Evolutionary conservation across 2,888 invertebrate genomes (phyloP).

Genomic region (Himalopsyche tibetana): DNA sequence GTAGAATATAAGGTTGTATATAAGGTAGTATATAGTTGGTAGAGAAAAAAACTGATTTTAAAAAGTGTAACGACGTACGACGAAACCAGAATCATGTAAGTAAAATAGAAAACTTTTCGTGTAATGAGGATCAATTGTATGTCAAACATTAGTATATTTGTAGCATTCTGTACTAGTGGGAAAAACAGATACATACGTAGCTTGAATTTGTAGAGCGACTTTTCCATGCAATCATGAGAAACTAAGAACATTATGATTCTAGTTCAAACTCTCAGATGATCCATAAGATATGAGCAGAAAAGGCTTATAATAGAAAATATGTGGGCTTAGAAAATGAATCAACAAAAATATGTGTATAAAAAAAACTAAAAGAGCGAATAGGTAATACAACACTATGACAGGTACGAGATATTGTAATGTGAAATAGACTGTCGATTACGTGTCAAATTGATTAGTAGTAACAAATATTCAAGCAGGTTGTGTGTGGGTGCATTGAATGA

Average conservation of each 20-base stretch:
- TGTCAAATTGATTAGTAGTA: neutral
- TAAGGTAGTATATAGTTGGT: too few species aligned
- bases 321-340: neutral
- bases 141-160: neutral
- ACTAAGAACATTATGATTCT: neutral
- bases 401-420: neutral
- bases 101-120: too few species aligned
- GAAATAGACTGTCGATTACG: neutral
- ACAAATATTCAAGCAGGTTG: neutral
- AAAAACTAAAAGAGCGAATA: too few species aligned
- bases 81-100: too few species aligned
- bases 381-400: too few species aligned
- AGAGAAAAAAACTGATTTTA: too few species aligned
- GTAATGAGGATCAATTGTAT: too few species aligned
- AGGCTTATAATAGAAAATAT: neutral
- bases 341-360: neutral
- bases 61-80: too few species aligned
- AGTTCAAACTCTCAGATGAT: neutral
- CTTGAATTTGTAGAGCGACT: neutral
- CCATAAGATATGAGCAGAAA: too few species aligned
- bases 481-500: neutral
- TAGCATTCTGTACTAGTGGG: neutral
- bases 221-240: conserved; percentile 22
- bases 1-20: too few species aligned
- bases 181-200: neutral